A percentile compares a stretch with the other conserved stretches of the same genome.
Conservation (phyloP, 2,113 vertebrate genomes). For the Aptenodytes patagonicus region DNA sequence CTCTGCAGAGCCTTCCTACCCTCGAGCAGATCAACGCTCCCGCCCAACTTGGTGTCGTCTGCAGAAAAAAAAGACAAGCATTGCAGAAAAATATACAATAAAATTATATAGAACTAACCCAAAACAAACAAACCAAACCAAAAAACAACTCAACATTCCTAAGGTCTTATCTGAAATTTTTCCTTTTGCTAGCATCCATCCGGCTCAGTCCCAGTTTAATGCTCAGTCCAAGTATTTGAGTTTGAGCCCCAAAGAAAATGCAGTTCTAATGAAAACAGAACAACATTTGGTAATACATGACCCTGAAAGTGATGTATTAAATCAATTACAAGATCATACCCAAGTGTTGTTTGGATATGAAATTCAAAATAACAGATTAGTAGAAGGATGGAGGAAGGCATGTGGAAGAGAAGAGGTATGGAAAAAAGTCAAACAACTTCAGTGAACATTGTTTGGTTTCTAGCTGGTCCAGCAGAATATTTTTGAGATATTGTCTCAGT, state of each 20-base stretch:
- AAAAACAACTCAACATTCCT: neutral
- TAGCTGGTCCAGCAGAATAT: neutral
- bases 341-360: neutral
- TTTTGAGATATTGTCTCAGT: neutral
- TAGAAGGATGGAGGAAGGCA: neutral
- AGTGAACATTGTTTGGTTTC: neutral
- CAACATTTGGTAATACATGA: neutral
- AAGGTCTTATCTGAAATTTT: neutral
- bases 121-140: neutral
- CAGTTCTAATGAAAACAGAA: neutral
- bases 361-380: neutral
- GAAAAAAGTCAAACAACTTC: neutral
- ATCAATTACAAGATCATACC: neutral
- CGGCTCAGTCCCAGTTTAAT: neutral
- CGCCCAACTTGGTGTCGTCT: no score
- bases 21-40: no score
- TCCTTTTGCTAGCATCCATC: neutral
- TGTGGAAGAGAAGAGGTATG: neutral
- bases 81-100: neutral
- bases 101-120: neutral
- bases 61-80: neutral
- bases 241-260: neutral
- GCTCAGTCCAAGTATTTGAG: neutral
- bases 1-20: no score
- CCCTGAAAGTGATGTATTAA: neutral